Conservation (phyloP, 1,140 invertebrate species). For the Eupristina koningsbergeri region DNA sequence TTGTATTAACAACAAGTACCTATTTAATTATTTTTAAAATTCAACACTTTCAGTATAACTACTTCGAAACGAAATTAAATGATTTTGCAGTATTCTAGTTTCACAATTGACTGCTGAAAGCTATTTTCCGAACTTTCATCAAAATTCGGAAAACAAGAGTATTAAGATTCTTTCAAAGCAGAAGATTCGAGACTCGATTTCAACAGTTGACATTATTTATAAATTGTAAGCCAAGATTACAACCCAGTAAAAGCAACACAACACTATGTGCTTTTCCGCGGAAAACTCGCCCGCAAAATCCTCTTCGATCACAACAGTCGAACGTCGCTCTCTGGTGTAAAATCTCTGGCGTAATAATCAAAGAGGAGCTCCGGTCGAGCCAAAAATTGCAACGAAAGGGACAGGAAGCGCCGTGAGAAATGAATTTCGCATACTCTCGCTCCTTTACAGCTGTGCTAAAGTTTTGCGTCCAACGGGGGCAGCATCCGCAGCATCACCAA, state of each 20-base stretch:
- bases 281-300: neutral
- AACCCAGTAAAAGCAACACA: neutral
- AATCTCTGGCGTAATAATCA: slow-evolving; percentile 32
- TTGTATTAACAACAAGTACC: too few species aligned
- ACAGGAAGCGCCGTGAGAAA: slow-evolving; percentile 34
- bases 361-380: neutral
- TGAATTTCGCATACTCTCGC: neutral
- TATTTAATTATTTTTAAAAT: too few species aligned
- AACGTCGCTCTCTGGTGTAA: neutral
- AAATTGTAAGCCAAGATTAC: neutral
- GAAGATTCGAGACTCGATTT: neutral
- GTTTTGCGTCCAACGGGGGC: neutral
- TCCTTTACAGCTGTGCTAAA: slow-evolving; percentile 36
- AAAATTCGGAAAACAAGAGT: neutral
- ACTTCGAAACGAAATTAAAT: too few species aligned
- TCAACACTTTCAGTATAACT: too few species aligned
- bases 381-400: slow-evolving; percentile 13
- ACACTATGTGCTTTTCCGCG: neutral
- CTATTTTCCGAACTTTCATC: neutral
- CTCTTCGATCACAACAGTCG: neutral
- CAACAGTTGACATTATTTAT: neutral
- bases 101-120: too few species aligned
- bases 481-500: neutral
- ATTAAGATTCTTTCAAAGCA: neutral
- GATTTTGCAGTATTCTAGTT: too few species aligned